Conservation (phyloP, 2,113 vertebrate species). For the Bubo bubo region DNA sequence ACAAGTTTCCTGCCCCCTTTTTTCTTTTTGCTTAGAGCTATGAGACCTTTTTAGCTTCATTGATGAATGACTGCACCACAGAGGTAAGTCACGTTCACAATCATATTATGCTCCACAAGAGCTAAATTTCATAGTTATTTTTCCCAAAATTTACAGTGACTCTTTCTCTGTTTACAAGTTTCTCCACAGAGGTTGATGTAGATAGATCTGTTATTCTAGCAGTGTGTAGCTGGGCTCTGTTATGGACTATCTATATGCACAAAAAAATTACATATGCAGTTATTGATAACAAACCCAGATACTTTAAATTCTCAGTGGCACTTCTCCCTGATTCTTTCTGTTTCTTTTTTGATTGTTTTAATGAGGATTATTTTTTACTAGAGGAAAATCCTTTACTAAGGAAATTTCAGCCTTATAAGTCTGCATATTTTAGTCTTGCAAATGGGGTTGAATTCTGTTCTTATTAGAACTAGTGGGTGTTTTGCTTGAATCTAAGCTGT, state of each 20-base stretch:
- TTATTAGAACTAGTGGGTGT: not conserved
- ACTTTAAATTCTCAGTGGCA: not conserved
- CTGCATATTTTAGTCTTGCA: not conserved
- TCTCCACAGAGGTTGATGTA: not conserved
- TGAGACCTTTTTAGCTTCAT: not conserved
- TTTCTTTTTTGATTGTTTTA: not conserved
- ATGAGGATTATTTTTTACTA: not conserved
- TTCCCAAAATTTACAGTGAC: not conserved
- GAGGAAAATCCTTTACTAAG: not conserved
- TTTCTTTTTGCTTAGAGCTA: not conserved
- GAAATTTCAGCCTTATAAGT: not conserved
- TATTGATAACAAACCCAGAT: not conserved
- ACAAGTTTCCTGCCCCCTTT: not conserved
- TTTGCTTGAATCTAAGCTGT: not conserved
- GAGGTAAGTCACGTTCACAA: not conserved
- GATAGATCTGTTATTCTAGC: not conserved
- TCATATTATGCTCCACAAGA: not conserved
- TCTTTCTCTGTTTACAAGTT: not conserved
- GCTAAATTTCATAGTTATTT: not conserved
- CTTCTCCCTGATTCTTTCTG: not conserved
- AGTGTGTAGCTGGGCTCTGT: not conserved
- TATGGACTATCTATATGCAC: not conserved
- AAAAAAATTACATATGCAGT: not conserved
- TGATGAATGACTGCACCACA: not conserved
- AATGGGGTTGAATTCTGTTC: not conserved